Base-by-base conservation (phyloP, 2,797 vertebrate genomes). In the Podargus strigoides region DNA sequence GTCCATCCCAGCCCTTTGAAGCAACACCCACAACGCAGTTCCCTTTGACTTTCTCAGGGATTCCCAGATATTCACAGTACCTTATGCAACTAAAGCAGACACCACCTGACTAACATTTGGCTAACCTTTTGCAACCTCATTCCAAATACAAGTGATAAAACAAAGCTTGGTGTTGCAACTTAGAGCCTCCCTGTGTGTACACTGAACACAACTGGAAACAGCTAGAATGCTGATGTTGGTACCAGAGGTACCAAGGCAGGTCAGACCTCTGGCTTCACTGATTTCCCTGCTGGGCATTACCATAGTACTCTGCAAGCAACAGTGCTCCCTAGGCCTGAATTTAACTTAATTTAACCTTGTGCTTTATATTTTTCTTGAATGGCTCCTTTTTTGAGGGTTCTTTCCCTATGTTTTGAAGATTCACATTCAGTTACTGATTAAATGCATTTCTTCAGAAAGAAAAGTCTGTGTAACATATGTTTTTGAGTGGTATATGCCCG, bases 1-100 rank as follows among this genome's bases (percentile, higher is more conserved):
- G 98, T 98, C 98, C 97, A 98, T 98, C 98, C 90, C 97, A 96
- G 94, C 83, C 70, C 97, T 97, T 93, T 97, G 97, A 98, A 98
- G 98, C 82, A 47, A 98, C 97, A 20, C 98, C 98, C 98, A 97
- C 93, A 84, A 87, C 90, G 89, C 77, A 37, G 56, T 95, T 99
- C 99, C 98, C 98, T 98, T 96, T 97, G 96, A 95, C 72, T 95
- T 97, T 97, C 95, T 90, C 94, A 94, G 97, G 97, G 97, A 97
- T 97, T 97, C 94, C 97, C 92, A 89, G 95, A 62, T 92, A 78
- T 50, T 44, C 91, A 81, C 72, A 73, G 85, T 24, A 67, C 63
- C 47, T 94, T 81, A 83, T 80, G 87, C 58, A 92, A 95, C 58
- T 50, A 83, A 46, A 94, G 70, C 87, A 70, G 93, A 93, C 14